Evolutionary conservation across 2,113 vertebrate species (phyloP).

Genomic region (Notarius lentiginosus): DNA sequence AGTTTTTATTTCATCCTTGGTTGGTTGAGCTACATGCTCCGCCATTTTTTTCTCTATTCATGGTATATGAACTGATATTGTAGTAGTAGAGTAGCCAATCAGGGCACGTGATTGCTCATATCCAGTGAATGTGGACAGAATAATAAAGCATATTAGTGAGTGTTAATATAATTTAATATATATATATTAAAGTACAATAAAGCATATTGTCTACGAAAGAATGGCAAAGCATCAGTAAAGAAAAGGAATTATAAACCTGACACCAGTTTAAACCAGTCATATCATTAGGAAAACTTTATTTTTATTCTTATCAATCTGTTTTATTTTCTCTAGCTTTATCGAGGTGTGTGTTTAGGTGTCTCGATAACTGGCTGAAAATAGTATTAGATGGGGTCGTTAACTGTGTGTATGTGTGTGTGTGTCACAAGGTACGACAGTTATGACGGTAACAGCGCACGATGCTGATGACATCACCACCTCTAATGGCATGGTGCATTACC

Average conservation of each 20-base stretch:
- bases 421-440: conserved; percentile 86
- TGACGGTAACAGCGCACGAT: conserved; percentile 90
- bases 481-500: conserved; percentile 93
- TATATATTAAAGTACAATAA: not conserved
- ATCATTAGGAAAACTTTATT: not conserved
- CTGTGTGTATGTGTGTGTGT: not conserved
- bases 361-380: not conserved
- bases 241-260: not conserved
- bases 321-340: not conserved
- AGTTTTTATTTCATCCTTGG: too few species aligned
- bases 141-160: too few species aligned
- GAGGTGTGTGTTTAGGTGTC: not conserved
- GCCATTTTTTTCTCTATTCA: too few species aligned
- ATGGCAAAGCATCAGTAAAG: not conserved
- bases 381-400: not conserved
- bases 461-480: conserved; percentile 90
- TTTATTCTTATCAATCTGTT: not conserved
- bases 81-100: too few species aligned
- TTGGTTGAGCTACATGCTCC: too few species aligned
- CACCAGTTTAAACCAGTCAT: not conserved
- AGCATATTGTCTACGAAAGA: not conserved
- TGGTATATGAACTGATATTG: too few species aligned
- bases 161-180: too few species aligned
- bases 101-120: too few species aligned
- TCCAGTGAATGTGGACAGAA: too few species aligned